Percentiles rank a stretch among this genome's conserved stretches.
These are phyloP conservation scores for Nomada fabriciana DNA, from an alignment of 2,888 invertebrate genomes.

Conservation along the genomic window DNA sequence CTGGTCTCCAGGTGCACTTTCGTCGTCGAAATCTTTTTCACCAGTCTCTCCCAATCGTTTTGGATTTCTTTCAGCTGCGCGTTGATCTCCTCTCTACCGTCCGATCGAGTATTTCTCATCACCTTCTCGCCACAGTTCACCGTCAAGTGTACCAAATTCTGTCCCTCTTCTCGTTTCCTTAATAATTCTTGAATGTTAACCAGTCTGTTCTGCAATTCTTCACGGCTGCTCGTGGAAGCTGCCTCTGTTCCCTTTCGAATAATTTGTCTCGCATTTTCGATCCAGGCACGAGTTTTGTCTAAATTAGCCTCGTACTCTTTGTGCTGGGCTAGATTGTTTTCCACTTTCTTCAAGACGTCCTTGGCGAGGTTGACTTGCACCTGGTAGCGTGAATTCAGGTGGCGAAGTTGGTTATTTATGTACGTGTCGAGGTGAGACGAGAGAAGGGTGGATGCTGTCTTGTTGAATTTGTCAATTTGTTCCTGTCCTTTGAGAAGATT, in stretches of 20 bases:
- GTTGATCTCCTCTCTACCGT: conserved; percentile 94
- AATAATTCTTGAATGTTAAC: conserved; percentile 92
- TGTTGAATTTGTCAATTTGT: conserved; percentile 93
- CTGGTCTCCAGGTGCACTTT: conserved; percentile 96
- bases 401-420: conserved; percentile 93
- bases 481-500: conserved; percentile 91
- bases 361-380: conserved; percentile 94
- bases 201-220: conserved; percentile 92
- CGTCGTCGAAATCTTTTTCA: conserved; percentile 95
- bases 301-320: conserved; percentile 92
- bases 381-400: conserved; percentile 94
- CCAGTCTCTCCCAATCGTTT: conserved; percentile 95
- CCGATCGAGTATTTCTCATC: conserved; percentile 93
- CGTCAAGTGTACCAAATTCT: conserved; percentile 93
- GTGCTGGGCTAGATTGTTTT: conserved; percentile 94
- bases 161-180: conserved; percentile 93
- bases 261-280: conserved; percentile 93
- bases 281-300: conserved; percentile 92
- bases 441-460: conserved; percentile 90
- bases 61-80: conserved; percentile 95
- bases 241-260: conserved; percentile 93
- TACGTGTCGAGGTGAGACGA: conserved; percentile 94
- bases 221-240: conserved; percentile 91
- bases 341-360: conserved; percentile 95
- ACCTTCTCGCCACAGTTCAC: conserved; percentile 96